Percentiles rank a stretch among this genome's conserved stretches.
phyloP scores from a whole-genome alignment of 53 echinoderm and acorn worm species.

The Apostichopus leukothele region DNA sequence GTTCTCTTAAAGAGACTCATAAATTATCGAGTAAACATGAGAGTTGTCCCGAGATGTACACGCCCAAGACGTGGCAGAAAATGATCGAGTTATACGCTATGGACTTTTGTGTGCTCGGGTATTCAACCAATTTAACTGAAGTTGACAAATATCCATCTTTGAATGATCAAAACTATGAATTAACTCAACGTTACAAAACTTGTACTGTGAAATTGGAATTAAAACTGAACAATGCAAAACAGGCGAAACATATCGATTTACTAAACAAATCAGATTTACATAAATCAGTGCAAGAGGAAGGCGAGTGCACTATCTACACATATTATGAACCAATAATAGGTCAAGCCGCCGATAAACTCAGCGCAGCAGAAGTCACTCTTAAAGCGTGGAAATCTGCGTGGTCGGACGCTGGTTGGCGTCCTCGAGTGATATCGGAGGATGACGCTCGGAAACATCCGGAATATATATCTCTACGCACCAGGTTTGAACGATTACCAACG shows the following conservation, averaged over 20 bases:
- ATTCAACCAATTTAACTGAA: background rate
- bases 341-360: background rate
- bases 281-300: background rate
- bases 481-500: background rate
- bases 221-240: background rate
- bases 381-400: background rate
- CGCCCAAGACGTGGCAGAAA: background rate
- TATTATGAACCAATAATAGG: background rate
- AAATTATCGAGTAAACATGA: background rate
- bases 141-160: background rate
- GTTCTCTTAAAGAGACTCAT: background rate
- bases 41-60: constrained; percentile 19
- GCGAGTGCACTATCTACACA: background rate
- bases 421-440: background rate
- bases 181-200: background rate
- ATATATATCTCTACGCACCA: background rate
- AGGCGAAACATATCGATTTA: background rate
- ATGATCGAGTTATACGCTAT: background rate
- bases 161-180: too few relatives aligned
- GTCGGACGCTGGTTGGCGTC: constrained; percentile 6
- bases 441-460: constrained; percentile 13
- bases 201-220: background rate
- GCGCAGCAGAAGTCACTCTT: background rate
- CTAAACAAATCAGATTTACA: background rate
- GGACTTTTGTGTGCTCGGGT: constrained; percentile 27